Evolutionary conservation across 2,113 vertebrate genomes (phyloP).

Genomic region (Tupaia chinensis): DNA sequence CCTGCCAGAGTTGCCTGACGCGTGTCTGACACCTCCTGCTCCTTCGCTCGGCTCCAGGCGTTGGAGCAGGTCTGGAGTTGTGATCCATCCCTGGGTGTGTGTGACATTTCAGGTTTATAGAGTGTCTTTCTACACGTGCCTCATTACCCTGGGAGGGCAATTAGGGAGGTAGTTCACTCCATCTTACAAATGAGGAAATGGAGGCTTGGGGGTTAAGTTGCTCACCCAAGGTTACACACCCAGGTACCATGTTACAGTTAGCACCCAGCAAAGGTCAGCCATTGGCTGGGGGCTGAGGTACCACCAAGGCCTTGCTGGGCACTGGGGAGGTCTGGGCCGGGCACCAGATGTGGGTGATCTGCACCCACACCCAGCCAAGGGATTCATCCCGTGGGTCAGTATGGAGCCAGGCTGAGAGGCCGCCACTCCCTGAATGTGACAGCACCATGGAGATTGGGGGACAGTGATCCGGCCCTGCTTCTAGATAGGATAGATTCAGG

Average conservation of each 20-base stretch:
- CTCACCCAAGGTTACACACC: background rate
- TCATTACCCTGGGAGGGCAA: background rate
- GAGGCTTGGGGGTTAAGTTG: background rate
- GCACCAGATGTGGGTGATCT: background rate
- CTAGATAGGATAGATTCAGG: background rate
- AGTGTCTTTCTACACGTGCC: background rate
- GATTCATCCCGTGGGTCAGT: background rate
- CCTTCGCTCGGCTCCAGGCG: background rate
- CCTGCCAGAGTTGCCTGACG: background rate
- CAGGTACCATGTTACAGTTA: background rate
- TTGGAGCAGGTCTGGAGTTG: background rate
- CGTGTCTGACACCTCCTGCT: conserved; percentile 55
- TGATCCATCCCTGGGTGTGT: background rate
- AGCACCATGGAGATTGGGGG: background rate
- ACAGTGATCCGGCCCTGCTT: background rate
- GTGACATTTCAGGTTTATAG: background rate
- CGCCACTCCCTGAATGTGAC: background rate
- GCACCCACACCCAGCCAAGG: background rate
- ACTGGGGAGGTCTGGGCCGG: background rate
- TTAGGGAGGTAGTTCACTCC: background rate
- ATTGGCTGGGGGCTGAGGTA: background rate
- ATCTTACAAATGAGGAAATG: background rate
- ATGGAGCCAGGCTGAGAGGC: background rate
- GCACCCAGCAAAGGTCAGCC: background rate
- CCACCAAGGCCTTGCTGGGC: background rate